These are phyloP conservation scores for Chrysaora quinquecirrha DNA, from an alignment of 30 jellyfish, hydroid and myxozoan species.

Conservation along the genomic window DNA sequence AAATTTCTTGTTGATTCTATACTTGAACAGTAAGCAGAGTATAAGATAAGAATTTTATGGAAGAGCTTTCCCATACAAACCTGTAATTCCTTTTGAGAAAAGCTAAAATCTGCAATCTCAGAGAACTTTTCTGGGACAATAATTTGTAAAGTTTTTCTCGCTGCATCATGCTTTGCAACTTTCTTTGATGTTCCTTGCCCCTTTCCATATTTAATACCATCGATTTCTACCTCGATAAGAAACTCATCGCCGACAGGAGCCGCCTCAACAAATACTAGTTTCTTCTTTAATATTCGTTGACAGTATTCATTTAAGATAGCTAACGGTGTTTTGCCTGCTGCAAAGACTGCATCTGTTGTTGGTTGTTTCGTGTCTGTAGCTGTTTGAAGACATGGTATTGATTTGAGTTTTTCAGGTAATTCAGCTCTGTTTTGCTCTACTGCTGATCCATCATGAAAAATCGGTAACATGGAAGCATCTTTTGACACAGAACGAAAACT, in stretches of 20 bases:
- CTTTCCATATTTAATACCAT: conserved; percentile 69
- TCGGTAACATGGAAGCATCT: conserved; percentile 21
- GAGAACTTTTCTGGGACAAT: conserved; percentile 54
- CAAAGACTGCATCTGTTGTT: background rate
- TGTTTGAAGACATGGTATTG: conserved; percentile 27
- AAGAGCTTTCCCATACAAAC: too few relatives aligned
- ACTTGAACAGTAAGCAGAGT: too few relatives aligned
- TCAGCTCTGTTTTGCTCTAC: background rate
- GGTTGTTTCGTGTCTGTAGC: background rate
- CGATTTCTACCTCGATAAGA: conserved; percentile 67
- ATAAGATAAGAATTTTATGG: too few relatives aligned
- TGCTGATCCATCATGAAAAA: conserved; percentile 32
- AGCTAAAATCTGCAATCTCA: conserved; percentile 14
- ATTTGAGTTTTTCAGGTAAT: conserved; percentile 9
- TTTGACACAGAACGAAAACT: conserved; percentile 13
- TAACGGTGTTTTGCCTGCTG: conserved; percentile 62
- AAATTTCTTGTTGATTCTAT: too few relatives aligned
- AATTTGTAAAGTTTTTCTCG: conserved; percentile 60
- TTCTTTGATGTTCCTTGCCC: conserved; percentile 80
- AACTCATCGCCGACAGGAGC: conserved; percentile 18
- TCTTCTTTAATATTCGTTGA: conserved; percentile 44
- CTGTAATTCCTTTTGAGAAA: conserved; percentile 35
- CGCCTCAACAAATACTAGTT: conserved; percentile 38
- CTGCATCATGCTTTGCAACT: conserved; percentile 84
- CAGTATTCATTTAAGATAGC: conserved; percentile 69